Conservation (phyloP, 2,888 invertebrate genomes). For the Notodonta ziczac region DNA sequence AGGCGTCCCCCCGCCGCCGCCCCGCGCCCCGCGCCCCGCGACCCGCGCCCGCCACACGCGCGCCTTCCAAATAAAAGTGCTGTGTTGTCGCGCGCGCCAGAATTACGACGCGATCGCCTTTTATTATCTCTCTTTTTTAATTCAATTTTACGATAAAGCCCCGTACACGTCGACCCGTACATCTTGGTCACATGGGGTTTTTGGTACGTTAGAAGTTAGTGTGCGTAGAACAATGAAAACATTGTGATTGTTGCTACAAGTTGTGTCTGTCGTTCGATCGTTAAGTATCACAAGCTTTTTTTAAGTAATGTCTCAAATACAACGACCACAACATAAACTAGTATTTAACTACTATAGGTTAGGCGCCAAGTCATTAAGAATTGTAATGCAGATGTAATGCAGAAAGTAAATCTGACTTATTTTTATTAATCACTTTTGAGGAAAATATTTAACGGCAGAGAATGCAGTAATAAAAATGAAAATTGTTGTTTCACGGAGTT, state of each 20-base stretch:
- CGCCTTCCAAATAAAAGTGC: conserved; percentile 78
- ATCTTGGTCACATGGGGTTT: conserved; percentile 42
- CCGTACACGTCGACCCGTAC: conserved; percentile 49
- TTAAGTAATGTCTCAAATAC: background rate
- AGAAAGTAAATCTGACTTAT: too few relatives aligned
- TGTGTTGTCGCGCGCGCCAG: conserved; percentile 81
- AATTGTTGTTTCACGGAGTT: too few relatives aligned
- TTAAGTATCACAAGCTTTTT: background rate
- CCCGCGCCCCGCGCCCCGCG: conserved; percentile 21
- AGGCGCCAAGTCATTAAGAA: too few relatives aligned
- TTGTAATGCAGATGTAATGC: too few relatives aligned
- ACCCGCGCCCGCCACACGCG: conserved; percentile 68
- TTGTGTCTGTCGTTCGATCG: background rate
- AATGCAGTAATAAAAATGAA: too few relatives aligned
- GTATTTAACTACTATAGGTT: background rate
- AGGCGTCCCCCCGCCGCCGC: conserved; percentile 49
- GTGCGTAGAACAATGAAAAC: background rate
- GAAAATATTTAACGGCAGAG: too few relatives aligned
- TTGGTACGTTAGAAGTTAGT: background rate
- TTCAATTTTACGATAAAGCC: conserved; percentile 81
- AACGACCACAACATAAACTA: background rate
- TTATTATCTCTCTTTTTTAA: conserved; percentile 81
- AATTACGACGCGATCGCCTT: conserved; percentile 80
- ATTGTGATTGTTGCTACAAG: background rate
- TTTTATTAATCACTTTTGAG: too few relatives aligned